phyloP scores from a whole-genome alignment of 2,888 invertebrate genomes.

The Ormyrus nitidulus region DNA sequence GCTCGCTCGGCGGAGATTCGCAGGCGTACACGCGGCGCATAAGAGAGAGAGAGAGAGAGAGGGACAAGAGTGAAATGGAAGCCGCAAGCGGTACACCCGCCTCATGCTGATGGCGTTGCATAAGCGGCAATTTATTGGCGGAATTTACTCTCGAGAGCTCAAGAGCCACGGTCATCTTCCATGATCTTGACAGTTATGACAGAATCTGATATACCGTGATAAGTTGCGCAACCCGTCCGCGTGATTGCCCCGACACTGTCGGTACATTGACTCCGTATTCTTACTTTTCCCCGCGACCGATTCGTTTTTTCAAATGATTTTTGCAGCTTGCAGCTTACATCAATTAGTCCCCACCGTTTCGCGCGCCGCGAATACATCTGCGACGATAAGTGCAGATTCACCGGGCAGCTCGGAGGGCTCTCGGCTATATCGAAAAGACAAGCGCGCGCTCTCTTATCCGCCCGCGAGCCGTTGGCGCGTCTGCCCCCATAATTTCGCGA shows the following conservation, averaged over 20 bases:
- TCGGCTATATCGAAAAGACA: no score
- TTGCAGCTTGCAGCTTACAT: background rate
- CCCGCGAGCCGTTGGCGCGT: no score
- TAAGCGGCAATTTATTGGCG: conserved; percentile 52
- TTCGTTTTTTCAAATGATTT: conserved; percentile 1
- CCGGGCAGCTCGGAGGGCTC: no score
- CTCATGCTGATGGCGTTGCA: conserved; percentile 45
- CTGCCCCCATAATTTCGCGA: no score
- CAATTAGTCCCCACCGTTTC: conserved; percentile 10
- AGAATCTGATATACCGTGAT: conserved; percentile 47
- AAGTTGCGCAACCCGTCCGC: conserved; percentile 39
- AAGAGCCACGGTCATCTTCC: conserved; percentile 19
- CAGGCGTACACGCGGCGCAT: background rate
- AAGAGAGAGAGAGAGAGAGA: conserved; percentile 22
- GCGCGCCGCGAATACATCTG: no score
- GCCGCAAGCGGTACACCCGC: conserved; percentile 51
- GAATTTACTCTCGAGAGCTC: conserved; percentile 30
- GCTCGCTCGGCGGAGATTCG: background rate
- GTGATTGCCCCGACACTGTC: conserved; percentile 15
- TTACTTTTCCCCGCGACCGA: conserved; percentile 37
- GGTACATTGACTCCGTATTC: conserved; percentile 19
- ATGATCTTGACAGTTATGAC: conserved; percentile 48
- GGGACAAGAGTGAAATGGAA: conserved; percentile 36
- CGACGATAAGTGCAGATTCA: no score
- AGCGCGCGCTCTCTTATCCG: no score